phyloP scores from a whole-genome alignment of 2,113 vertebrate genomes.

The Laticauda laticaudata region DNA sequence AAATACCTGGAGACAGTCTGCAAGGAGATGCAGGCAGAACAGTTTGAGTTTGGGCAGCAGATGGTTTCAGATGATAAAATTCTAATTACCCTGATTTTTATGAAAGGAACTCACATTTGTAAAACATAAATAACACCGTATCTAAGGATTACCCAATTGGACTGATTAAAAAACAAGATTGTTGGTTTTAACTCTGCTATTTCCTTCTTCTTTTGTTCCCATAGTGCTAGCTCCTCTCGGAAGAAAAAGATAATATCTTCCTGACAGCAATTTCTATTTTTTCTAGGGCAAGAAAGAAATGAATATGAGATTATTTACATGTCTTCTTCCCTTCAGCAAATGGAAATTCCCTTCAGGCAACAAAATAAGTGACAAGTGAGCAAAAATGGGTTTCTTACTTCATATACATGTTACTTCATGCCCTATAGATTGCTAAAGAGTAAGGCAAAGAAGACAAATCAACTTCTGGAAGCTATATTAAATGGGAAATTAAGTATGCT shows the following conservation, averaged over 20 bases:
- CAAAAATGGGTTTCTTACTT: neutral
- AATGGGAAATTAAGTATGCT: neutral
- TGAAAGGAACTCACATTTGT: conserved; percentile 37
- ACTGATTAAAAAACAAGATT: neutral
- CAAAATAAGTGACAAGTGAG: conserved; percentile 1
- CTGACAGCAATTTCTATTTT: neutral
- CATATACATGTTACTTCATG: neutral
- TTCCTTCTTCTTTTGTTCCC: neutral
- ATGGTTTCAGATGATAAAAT: conserved; percentile 5
- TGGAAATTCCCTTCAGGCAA: neutral
- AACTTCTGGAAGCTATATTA: neutral
- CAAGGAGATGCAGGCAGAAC: conserved; percentile 41
- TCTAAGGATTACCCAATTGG: neutral
- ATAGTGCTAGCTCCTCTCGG: neutral
- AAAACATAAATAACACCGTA: neutral
- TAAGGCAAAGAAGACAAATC: neutral
- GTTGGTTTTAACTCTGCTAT: neutral
- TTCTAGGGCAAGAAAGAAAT: neutral
- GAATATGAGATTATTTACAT: neutral
- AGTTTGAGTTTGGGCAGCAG: conserved; percentile 45
- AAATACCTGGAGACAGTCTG: conserved; percentile 61
- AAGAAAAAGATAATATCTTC: neutral
- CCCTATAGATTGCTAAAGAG: neutral
- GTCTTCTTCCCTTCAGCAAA: neutral
- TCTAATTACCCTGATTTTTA: conserved; percentile 6